These are phyloP conservation scores for Calliscelio sp. DNA, from an alignment of 2,888 invertebrate genomes.

Conservation along the genomic window DNA sequence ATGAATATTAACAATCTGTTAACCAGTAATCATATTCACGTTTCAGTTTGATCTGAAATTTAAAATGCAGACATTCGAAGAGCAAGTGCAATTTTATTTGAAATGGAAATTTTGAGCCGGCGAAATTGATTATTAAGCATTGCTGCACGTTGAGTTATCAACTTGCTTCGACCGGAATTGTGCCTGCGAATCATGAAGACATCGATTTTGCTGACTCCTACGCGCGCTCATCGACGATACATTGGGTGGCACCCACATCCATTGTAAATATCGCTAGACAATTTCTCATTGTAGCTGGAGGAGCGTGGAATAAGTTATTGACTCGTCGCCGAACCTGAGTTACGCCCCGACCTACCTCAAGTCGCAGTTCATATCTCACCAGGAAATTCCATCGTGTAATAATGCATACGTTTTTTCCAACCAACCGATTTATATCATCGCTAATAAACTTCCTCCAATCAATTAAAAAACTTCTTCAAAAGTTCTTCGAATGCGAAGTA, in stretches of 20 bases:
- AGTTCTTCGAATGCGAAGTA: no score
- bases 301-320: conserved; percentile 82
- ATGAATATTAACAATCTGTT: no score
- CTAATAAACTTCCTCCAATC: conserved; percentile 18
- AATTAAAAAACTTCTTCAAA: background rate
- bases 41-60: no score
- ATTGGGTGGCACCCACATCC: conserved; percentile 80
- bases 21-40: no score
- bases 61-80: no score
- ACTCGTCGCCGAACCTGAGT: conserved; percentile 83
- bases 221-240: conserved; percentile 71
- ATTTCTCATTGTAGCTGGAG: conserved; percentile 83
- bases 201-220: conserved; percentile 71
- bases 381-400: conserved; percentile 69
- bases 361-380: conserved; percentile 80
- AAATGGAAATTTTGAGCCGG: background rate
- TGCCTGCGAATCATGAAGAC: conserved; percentile 79
- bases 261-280: conserved; percentile 77
- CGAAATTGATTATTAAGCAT: conserved; percentile 26
- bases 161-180: conserved; percentile 10
- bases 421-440: conserved; percentile 1
- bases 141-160: conserved; percentile 24
- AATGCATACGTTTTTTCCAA: conserved; percentile 22
- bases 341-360: conserved; percentile 84
- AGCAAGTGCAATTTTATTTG: background rate